phyloP scores from a whole-genome alignment of 2,888 invertebrate species.

The Ectropis crepuscularia region DNA sequence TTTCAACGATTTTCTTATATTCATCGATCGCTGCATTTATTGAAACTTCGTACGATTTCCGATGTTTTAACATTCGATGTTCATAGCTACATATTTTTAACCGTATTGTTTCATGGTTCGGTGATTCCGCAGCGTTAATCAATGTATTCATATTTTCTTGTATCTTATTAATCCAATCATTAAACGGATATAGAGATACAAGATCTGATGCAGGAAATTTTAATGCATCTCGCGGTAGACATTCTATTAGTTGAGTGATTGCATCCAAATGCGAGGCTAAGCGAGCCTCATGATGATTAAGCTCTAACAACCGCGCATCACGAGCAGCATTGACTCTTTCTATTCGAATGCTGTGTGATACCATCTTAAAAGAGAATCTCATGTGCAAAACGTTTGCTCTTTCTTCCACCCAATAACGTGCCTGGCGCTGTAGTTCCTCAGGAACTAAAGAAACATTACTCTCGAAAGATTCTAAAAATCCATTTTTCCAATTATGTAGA shows the following conservation, averaged over 20 bases:
- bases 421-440: constrained; percentile 60
- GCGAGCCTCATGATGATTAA: constrained; percentile 62
- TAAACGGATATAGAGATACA: constrained; percentile 63
- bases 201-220: constrained; percentile 56
- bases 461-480: constrained; percentile 70
- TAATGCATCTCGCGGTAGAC: constrained; percentile 55
- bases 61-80: constrained; percentile 60
- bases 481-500: constrained; percentile 68
- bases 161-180: constrained; percentile 56
- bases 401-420: constrained; percentile 65
- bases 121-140: constrained; percentile 41
- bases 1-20: constrained; percentile 54
- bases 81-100: constrained; percentile 70
- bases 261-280: constrained; percentile 67
- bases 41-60: constrained; percentile 61
- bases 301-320: constrained; percentile 58
- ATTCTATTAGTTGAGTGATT: constrained; percentile 55
- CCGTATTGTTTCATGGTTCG: constrained; percentile 56
- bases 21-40: constrained; percentile 51
- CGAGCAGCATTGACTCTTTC: constrained; percentile 64
- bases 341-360: constrained; percentile 63
- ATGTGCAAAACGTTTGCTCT: constrained; percentile 56
- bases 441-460: constrained; percentile 58
- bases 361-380: constrained; percentile 66
- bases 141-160: constrained; percentile 51